Evolutionary conservation across 1,140 invertebrate species (phyloP).

Genomic region (Coenobita brevimanus): DNA sequence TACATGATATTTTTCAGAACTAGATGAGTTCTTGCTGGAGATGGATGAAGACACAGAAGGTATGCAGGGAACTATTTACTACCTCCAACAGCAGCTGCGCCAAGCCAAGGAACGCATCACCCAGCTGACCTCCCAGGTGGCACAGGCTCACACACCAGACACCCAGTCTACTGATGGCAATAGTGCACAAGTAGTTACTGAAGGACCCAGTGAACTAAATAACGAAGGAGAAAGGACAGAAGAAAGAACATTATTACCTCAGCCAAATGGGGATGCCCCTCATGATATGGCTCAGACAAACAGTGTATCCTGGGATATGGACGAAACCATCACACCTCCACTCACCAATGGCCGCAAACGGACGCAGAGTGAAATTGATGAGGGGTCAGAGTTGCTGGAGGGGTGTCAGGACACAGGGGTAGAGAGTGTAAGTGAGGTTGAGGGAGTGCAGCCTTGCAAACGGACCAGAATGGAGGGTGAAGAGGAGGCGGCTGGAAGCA

Average conservation of each 20-base stretch:
- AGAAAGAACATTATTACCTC: conserved; percentile 42
- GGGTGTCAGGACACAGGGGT: conserved; percentile 32
- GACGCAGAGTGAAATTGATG: conserved; percentile 66
- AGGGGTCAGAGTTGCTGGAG: conserved; percentile 40
- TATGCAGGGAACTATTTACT: conserved; percentile 97
- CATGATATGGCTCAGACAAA: conserved; percentile 49
- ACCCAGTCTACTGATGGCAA: conserved; percentile 41
- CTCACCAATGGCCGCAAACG: conserved; percentile 62
- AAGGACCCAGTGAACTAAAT: conserved; percentile 46
- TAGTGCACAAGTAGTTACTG: conserved; percentile 32
- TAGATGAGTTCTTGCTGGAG: conserved; percentile 96
- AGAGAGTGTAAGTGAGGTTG: conserved; percentile 39
- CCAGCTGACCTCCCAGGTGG: conserved; percentile 54
- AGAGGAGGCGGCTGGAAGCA: conserved; percentile 28
- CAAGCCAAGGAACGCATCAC: conserved; percentile 78
- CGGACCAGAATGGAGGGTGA: conserved; percentile 60
- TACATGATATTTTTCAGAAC: conserved; percentile 79
- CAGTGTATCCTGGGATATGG: conserved; percentile 41
- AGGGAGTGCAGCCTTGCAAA: conserved; percentile 40
- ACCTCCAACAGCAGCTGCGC: conserved; percentile 92
- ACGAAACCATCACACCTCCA: conserved; percentile 26
- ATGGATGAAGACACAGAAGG: conserved; percentile 98
- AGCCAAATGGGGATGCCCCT: conserved; percentile 57
- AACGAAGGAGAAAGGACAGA: conserved; percentile 59
- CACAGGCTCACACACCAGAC: conserved; percentile 39